Evolutionary conservation across 1,140 invertebrate genomes (phyloP), one percentile per base, ranked within the genome.

Genomic region (Anagrus nilaparvatae): DNA sequence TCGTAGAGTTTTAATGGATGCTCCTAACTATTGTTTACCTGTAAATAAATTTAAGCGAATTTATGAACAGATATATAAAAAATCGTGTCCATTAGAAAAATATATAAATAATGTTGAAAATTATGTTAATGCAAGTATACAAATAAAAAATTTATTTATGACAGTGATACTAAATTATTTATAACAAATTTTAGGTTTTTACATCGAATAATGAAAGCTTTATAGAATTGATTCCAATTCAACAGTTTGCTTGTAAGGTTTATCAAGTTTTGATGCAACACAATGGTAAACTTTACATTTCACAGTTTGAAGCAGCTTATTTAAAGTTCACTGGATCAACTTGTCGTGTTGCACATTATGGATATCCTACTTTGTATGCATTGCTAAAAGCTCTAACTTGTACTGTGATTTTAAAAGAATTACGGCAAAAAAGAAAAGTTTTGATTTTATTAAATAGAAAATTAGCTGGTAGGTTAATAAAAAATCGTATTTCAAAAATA

Each of bases 381-480:
- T 52, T 82, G 16, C 61, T 82, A 4, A 69, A 74, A 50, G 66
- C 72, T 8, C 59, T 81, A 14, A 65, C 73, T 18, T 75, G 78
- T 47, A 72, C 77, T 12, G 70, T 78, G 1, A 56, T 57, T 12
- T 48, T 72, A 29, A 60, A 63, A 48, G 58, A 67, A 8, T 59
- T 61, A 39, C 54, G 62, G 4, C 55, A 58, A 5, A 66, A 65
- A 45, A 60, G 60, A 31, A 61, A 60, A 36, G 23, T 47, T 17
- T 48, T 62, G 4, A 49, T 73, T 39, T 54, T 63, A 21, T 51
- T 73, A 1, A 72, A 70, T 39, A 65, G 59, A 42, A 65, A 68
- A 46, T 48, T 72, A 21, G 49, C 58, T 17, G 52, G 64, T 67
- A 58, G 45, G 50, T 50, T 28, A 30, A 39, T 21, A 16, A 30